A percentile compares a stretch with the other conserved stretches of the same genome.
phyloP scores from a whole-genome alignment of 2,797 vertebrate genomes.

The Valencia hispanica region DNA sequence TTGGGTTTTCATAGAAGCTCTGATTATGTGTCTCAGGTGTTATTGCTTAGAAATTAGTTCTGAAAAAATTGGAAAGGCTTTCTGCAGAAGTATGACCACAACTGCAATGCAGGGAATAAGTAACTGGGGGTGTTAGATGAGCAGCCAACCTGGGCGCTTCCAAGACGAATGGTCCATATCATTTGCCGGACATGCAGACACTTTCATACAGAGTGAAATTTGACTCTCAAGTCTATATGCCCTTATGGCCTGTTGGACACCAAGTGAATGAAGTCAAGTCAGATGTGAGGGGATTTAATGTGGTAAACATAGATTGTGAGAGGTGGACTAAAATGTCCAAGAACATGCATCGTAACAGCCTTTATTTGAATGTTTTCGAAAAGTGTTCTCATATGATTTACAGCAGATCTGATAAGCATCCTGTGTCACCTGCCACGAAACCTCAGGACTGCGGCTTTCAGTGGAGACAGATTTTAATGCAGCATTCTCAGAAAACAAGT shows the following conservation, averaged over 20 bases:
- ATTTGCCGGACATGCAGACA: slow-evolving; percentile 2
- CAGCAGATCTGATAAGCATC: slow-evolving; percentile 12
- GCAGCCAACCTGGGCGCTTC: slow-evolving; percentile 7
- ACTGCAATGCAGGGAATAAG: not conserved
- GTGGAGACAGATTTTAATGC: not conserved
- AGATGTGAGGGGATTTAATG: slow-evolving; percentile 26
- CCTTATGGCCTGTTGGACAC: slow-evolving; percentile 20
- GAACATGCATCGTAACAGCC: slow-evolving; percentile 16
- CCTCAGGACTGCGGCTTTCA: not conserved
- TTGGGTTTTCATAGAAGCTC: not conserved
- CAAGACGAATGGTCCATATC: slow-evolving; percentile 28
- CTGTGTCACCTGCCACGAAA: not conserved
- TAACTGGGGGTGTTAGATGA: slow-evolving; percentile 2
- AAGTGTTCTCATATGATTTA: slow-evolving; percentile 29
- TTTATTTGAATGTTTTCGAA: not conserved
- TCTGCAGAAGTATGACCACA: slow-evolving; percentile 5
- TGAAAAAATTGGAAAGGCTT: slow-evolving; percentile 17
- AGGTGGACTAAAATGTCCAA: slow-evolving; percentile 20
- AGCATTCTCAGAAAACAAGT: not conserved
- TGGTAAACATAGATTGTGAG: slow-evolving; percentile 8
- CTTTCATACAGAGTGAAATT: slow-evolving; percentile 28
- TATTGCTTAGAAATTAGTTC: not conserved
- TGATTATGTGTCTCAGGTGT: not conserved
- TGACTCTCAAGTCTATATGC: slow-evolving; percentile 36
- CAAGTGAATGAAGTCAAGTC: slow-evolving; percentile 18